Conservation (phyloP, 1,140 invertebrate genomes). For the Hermatobates lingyangjiaoensis region DNA sequence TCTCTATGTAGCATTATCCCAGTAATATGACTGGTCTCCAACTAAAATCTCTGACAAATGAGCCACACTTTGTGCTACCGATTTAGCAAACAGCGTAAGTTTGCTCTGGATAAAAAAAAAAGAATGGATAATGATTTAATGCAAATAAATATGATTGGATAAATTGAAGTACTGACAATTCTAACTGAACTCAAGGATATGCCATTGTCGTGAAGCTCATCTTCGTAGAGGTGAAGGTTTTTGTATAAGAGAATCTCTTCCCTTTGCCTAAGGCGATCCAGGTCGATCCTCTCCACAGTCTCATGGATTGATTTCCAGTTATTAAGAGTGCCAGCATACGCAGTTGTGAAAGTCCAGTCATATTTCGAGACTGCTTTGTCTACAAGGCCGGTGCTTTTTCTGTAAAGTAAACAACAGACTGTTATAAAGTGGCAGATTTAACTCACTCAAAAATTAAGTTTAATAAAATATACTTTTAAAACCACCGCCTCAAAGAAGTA, state of each 20-base stretch:
- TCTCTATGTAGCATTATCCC: too few species aligned
- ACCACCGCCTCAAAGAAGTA: neutral
- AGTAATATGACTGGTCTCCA: too few species aligned
- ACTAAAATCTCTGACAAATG: too few species aligned
- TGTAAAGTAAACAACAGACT: constrained; percentile 17
- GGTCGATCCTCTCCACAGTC: constrained; percentile 46
- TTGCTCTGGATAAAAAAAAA: too few species aligned
- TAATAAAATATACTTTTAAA: neutral
- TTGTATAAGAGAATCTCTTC: constrained; percentile 91
- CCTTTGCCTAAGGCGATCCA: constrained; percentile 71
- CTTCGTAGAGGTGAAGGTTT: constrained; percentile 87
- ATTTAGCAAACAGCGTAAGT: too few species aligned
- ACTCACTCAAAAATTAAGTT: neutral
- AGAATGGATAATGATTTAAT: too few species aligned
- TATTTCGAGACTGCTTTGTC: constrained; percentile 70
- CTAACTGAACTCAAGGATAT: constrained; percentile 76
- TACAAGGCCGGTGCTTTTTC: constrained; percentile 36
- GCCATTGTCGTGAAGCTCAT: constrained; percentile 96
- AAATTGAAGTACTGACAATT: constrained; percentile 61
- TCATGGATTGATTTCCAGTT: constrained; percentile 31
- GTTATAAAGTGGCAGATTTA: neutral
- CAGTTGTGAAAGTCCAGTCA: constrained; percentile 96
- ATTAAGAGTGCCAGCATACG: constrained; percentile 69
- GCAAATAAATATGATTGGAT: too few species aligned
- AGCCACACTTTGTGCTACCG: too few species aligned